These are phyloP conservation scores for Ridgeia piscesae DNA, from an alignment of 1,140 invertebrate species.

Conservation along the genomic window DNA sequence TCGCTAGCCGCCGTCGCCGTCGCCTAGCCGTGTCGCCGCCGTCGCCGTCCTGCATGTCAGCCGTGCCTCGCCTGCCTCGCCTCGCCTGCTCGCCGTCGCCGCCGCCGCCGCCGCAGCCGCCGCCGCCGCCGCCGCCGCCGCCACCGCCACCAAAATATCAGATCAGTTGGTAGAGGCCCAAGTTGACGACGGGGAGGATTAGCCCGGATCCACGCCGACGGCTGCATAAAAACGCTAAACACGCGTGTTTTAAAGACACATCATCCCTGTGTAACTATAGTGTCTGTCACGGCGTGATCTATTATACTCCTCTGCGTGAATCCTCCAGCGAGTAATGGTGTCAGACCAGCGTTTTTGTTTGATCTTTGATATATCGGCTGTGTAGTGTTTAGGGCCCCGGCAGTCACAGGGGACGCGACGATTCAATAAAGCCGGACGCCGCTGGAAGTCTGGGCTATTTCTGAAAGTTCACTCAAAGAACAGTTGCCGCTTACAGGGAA, in stretches of 20 bases:
- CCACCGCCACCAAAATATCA: no score
- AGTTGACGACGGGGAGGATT: not conserved
- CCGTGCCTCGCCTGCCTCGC: no score
- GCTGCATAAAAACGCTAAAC: not conserved
- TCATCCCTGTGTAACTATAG: not conserved
- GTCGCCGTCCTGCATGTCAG: no score
- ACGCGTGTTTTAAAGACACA: no score
- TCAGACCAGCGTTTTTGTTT: not conserved
- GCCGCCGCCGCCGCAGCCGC: no score
- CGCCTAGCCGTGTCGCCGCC: no score
- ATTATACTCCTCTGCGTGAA: not conserved
- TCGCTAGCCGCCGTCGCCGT: no score
- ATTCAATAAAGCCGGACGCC: not conserved
- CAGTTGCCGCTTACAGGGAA: no score
- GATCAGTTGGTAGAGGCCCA: no score
- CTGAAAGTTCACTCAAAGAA: no score
- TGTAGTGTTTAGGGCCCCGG: not conserved
- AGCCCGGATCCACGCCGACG: not conserved
- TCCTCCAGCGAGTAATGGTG: not conserved
- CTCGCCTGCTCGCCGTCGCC: no score
- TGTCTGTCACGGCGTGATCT: not conserved
- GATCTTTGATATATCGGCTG: constrained; percentile 1
- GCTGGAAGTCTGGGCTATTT: not conserved
- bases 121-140: no score
- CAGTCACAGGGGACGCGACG: not conserved